Base-by-base conservation (phyloP, 2,888 invertebrate species). In the Piscicola geometra region DNA sequence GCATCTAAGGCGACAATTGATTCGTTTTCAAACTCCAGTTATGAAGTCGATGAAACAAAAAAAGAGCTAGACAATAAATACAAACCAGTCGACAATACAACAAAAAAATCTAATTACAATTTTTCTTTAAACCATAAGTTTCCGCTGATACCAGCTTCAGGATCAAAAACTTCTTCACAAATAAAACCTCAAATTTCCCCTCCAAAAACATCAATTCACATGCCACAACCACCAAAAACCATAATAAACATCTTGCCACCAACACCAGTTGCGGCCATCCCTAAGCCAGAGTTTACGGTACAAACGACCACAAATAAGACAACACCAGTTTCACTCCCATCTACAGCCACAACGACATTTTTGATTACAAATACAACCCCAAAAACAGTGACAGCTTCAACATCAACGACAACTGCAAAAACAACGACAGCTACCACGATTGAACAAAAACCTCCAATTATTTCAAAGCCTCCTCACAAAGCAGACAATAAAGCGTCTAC, bases 171-270 rank as follows among this genome's bases (percentile, higher is more conserved):
- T n/a, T n/a, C n/a, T n/a, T n/a, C n/a, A n/a, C n/a, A n/a, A n/a
- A n/a, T n/a, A n/a, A n/a, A n/a, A n/a, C n/a, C n/a, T n/a, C n/a
- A n/a, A n/a, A n/a, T n/a, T n/a, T n/a, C 50, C 21, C 21, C 9
- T 47, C 50, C 50, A 21, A 47, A 15, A 15, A 47, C 21, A 56
- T n/a, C 60, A 25, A 9, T 25, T 56, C 21, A 9, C 9, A 9
- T 56, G 21, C n/a, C 60, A 25, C n/a, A n/a, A n/a, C 21, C 25
- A 18, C 60, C 60, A 25, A 56, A 56, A 56, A 56, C 60, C 9
- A 56, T n/a, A 3, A 56, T 56, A 56, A 56, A 56, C 60, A 56
- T 56, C 60, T 18, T 56, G n/a, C 60, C 60, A 5, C 60, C 60
- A 25, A 56, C 60, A 25, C 60, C 60, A 56, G n/a, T n/a, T 21